Conservation (phyloP, 1,140 invertebrate genomes). For the Hetaerina americana region DNA sequence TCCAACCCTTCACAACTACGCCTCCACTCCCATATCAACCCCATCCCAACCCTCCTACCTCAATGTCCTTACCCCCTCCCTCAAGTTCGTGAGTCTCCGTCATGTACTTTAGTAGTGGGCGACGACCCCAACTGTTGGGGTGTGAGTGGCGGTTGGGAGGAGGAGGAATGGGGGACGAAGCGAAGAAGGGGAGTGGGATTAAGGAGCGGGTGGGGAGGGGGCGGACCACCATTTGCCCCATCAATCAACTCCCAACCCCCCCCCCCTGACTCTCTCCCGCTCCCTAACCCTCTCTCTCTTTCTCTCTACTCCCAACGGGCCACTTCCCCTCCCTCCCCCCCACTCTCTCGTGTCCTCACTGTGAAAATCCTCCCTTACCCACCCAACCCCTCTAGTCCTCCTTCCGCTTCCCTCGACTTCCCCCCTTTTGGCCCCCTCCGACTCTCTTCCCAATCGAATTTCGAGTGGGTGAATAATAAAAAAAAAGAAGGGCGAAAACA, state of each 20-base stretch:
- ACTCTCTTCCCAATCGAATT: not conserved
- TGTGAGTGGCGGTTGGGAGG: not conserved
- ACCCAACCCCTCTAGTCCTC: no score
- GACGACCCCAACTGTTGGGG: not conserved
- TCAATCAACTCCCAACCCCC: not conserved
- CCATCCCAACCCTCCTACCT: not conserved
- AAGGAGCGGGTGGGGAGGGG: no score
- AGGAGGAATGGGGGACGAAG: no score
- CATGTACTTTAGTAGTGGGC: not conserved
- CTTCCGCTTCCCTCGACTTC: no score
- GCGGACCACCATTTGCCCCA: not conserved
- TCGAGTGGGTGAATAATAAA: not conserved
- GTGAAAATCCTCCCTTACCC: no score
- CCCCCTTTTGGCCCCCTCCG: not conserved
- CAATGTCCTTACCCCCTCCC: not conserved
- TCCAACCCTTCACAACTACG: not conserved
- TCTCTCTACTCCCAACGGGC: no score
- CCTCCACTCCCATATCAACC: no score
- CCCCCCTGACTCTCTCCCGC: not conserved
- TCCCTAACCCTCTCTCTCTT: not conserved
- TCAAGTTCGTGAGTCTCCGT: not conserved
- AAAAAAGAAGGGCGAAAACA: not conserved
- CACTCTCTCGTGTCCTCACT: not conserved
- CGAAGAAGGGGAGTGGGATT: no score
- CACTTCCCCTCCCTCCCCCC: not conserved